Evolutionary conservation across 2,888 invertebrate species (phyloP).

Genomic region (Bursaphelenchus okinawaensis): DNA sequence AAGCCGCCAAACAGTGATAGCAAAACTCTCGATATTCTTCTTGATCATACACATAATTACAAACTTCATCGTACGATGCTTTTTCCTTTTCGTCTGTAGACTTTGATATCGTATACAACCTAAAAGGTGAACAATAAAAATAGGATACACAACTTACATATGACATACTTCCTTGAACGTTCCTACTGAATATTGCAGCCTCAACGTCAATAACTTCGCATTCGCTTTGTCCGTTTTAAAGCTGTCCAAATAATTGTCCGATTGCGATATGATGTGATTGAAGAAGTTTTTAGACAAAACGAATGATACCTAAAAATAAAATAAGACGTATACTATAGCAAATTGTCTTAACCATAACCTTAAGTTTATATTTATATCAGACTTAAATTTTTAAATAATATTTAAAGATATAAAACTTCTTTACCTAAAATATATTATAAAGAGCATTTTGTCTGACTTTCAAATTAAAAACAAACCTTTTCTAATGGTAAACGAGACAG

Average conservation of each 20-base stretch:
- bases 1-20: slow-evolving; percentile 28
- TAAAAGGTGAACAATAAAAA: too few species aligned
- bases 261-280: slow-evolving; percentile 86
- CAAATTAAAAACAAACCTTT: slow-evolving; percentile 27
- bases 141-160: not conserved
- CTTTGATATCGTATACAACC: slow-evolving; percentile 18
- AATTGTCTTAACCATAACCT: too few species aligned
- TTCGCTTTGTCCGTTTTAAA: slow-evolving; percentile 80
- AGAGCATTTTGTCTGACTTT: too few species aligned
- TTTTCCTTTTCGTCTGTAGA: slow-evolving; percentile 15
- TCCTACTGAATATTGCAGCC: slow-evolving; percentile 74
- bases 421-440: too few species aligned
- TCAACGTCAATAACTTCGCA: slow-evolving; percentile 68
- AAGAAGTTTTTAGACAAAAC: slow-evolving; percentile 67
- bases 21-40: slow-evolving; percentile 51
- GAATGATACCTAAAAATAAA: slow-evolving; percentile 7
- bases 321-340: not conserved
- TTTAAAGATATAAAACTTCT: too few species aligned
- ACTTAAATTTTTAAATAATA: too few species aligned
- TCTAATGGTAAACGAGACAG: slow-evolving; percentile 24
- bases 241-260: slow-evolving; percentile 73
- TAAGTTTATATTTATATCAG: too few species aligned
- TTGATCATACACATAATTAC: slow-evolving; percentile 39
- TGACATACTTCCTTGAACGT: slow-evolving; percentile 72
- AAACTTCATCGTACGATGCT: slow-evolving; percentile 23